phyloP scores from a whole-genome alignment of 2,113 vertebrate species.

The Ailuropoda melanoleuca region DNA sequence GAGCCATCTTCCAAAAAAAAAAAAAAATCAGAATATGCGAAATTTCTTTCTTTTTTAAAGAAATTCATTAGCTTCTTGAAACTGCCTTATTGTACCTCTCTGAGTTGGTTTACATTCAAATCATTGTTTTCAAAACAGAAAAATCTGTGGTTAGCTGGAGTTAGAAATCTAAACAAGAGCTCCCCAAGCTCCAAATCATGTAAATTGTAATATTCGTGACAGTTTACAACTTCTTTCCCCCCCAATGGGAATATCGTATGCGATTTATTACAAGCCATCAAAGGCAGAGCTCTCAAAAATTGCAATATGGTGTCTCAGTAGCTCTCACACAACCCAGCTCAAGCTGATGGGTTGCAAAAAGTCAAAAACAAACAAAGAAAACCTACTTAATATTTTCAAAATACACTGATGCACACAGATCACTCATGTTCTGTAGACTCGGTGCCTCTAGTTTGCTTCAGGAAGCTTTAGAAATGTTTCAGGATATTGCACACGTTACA shows the following conservation, averaged over 20 bases:
- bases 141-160: slow-evolving; percentile 57
- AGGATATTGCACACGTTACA: not conserved
- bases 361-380: slow-evolving; percentile 36
- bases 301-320: slow-evolving; percentile 44
- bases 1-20: not conserved
- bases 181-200: slow-evolving; percentile 73
- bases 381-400: slow-evolving; percentile 33
- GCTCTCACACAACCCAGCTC: slow-evolving; percentile 31
- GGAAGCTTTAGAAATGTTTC: not conserved
- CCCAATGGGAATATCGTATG: slow-evolving; percentile 33
- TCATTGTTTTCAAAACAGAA: slow-evolving; percentile 67
- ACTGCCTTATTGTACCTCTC: slow-evolving; percentile 43
- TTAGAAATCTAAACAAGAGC: slow-evolving; percentile 70
- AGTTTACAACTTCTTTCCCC: slow-evolving; percentile 63
- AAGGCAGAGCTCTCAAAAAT: slow-evolving; percentile 61
- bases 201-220: slow-evolving; percentile 68
- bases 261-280: slow-evolving; percentile 63
- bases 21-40: slow-evolving; percentile 44
- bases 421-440: not conserved
- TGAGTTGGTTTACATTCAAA: slow-evolving; percentile 69
- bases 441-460: not conserved
- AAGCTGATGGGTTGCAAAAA: not conserved
- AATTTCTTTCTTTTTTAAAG: slow-evolving; percentile 44
- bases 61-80: slow-evolving; percentile 67
- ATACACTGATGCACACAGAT: not conserved